Conservation (phyloP, 2,888 invertebrate species). For the Sepioteuthis lessoniana region DNA sequence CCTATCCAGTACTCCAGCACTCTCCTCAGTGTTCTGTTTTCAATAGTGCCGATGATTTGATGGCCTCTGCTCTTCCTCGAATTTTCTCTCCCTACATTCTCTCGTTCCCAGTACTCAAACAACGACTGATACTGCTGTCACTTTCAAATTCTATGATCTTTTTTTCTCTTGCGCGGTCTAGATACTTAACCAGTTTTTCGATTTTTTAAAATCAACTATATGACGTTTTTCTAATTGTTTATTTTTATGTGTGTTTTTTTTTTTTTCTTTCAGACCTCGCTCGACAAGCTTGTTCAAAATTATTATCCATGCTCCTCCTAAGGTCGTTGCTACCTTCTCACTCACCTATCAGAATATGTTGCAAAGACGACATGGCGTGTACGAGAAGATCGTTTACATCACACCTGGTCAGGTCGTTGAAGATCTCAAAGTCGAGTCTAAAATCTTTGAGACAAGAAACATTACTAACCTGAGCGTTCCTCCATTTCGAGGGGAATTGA, state of each 20-base stretch:
- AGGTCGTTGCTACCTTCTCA: constrained; percentile 81
- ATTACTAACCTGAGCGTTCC: constrained; percentile 67
- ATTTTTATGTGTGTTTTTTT: neutral
- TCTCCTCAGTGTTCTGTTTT: too few relatives aligned
- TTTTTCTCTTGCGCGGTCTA: too few relatives aligned
- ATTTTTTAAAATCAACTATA: too few relatives aligned
- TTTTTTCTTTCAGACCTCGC: constrained; percentile 60
- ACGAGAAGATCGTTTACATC: constrained; percentile 82
- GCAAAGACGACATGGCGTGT: constrained; percentile 80
- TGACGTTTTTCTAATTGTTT: too few relatives aligned
- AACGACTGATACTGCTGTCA: too few relatives aligned
- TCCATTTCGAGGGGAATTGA: constrained; percentile 59
- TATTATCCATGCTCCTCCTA: constrained; percentile 81
- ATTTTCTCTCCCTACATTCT: too few relatives aligned
- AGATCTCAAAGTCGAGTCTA: constrained; percentile 80
- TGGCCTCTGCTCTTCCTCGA: too few relatives aligned
- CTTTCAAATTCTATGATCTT: too few relatives aligned
- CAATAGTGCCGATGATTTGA: too few relatives aligned
- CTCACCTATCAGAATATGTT: constrained; percentile 84
- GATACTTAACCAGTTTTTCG: too few relatives aligned
- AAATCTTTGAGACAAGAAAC: constrained; percentile 80
- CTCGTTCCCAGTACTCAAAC: too few relatives aligned
- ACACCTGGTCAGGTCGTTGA: constrained; percentile 82
- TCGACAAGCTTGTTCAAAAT: constrained; percentile 69
- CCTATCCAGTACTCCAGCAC: too few relatives aligned